Conservation (phyloP, 2,113 vertebrate genomes). For the Lophochroa leadbeateri region DNA sequence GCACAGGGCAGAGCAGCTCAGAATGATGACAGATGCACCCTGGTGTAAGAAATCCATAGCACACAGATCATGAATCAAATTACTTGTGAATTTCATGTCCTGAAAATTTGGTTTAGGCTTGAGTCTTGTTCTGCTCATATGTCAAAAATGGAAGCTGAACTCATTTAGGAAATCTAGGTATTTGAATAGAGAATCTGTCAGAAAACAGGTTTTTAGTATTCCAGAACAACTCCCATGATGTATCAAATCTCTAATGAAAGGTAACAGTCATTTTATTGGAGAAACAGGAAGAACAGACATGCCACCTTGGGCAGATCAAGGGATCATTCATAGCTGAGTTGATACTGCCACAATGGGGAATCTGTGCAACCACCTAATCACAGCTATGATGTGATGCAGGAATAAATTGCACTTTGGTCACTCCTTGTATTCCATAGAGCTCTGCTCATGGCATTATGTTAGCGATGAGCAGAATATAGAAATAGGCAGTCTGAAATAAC, state of each 20-base stretch:
- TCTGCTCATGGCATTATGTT: background rate
- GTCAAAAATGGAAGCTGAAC: background rate
- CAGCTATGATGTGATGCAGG: background rate
- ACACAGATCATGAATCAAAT: too few species aligned
- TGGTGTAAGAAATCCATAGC: too few species aligned
- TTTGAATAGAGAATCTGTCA: background rate
- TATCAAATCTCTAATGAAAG: background rate
- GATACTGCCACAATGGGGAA: background rate
- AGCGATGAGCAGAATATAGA: background rate
- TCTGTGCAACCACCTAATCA: background rate
- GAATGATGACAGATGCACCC: too few species aligned
- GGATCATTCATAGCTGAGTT: background rate
- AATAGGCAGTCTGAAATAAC: background rate
- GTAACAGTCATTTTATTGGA: background rate
- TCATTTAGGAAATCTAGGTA: background rate
- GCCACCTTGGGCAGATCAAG: background rate
- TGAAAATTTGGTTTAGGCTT: background rate
- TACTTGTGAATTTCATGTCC: background rate
- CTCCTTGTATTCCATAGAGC: background rate
- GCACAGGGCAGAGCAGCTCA: too few species aligned
- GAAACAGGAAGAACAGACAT: background rate
- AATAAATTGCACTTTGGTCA: background rate
- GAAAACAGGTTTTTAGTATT: background rate
- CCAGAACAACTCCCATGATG: background rate
- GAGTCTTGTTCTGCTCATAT: background rate